A percentile compares a stretch with the other conserved stretches of the same genome.
These are phyloP conservation scores for Oreocharis arfaki DNA, from an alignment of 2,113 vertebrate species.

Conservation along the genomic window DNA sequence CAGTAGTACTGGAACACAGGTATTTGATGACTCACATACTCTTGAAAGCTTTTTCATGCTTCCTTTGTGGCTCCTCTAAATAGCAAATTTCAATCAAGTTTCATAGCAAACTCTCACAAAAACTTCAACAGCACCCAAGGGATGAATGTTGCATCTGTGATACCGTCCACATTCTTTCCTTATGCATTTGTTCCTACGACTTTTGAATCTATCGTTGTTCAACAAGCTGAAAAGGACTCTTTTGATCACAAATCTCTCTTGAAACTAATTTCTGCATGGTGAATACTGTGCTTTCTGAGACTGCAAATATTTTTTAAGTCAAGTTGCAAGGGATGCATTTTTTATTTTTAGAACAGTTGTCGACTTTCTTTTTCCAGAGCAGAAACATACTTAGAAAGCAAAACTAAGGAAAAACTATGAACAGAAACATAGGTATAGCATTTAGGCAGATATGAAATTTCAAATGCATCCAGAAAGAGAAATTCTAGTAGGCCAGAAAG, in stretches of 20 bases:
- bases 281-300: neutral
- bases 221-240: neutral
- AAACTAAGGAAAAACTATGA: neutral
- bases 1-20: neutral
- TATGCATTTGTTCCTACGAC: neutral
- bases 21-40: slow-evolving; percentile 13
- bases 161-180: neutral
- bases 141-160: neutral
- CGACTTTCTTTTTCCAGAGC: neutral
- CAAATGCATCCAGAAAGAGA: neutral
- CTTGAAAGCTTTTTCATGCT: neutral
- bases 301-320: neutral
- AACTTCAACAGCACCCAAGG: neutral
- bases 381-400: neutral
- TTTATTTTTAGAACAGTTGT: neutral
- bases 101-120: neutral
- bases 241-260: slow-evolving; percentile 13
- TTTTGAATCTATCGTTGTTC: neutral
- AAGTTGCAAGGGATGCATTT: neutral
- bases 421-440: neutral
- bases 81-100: neutral
- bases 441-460: neutral
- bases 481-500: neutral
- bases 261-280: neutral
- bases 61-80: slow-evolving; percentile 35